Percentiles rank a stretch among this genome's conserved stretches.
Conservation (phyloP, 2,888 invertebrate species). For the Eustalomyia histrio region DNA sequence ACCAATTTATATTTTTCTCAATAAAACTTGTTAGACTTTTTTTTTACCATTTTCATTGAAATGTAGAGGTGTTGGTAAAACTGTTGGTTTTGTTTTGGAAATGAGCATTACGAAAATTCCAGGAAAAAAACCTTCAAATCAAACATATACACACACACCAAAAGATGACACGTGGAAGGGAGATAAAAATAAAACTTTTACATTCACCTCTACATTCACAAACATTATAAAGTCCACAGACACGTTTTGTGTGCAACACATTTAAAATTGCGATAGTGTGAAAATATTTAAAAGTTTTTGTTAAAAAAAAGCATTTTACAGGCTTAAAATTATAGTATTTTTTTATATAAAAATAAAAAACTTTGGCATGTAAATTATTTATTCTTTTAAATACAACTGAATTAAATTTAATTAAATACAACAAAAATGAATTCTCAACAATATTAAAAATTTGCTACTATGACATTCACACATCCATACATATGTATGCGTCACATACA, state of each 20-base stretch:
- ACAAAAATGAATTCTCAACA: neutral
- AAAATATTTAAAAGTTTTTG: neutral
- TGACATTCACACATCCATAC: neutral
- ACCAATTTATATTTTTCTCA: neutral
- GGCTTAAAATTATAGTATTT: conserved; percentile 29
- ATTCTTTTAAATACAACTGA: conserved; percentile 29
- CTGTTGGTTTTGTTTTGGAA: neutral
- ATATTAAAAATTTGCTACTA: conserved; percentile 15
- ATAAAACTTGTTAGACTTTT: neutral
- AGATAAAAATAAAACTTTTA: conserved; percentile 21
- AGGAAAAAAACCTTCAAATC: neutral
- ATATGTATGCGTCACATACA: conserved; percentile 27
- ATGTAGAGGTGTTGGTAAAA: neutral
- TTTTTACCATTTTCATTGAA: neutral
- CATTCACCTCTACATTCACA: too few relatives aligned
- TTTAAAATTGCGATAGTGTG: neutral
- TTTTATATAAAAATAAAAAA: conserved; percentile 15
- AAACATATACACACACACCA: neutral
- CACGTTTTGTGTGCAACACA: conserved; percentile 8
- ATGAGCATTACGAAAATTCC: neutral
- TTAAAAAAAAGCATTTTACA: conserved; percentile 18
- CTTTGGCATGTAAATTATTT: conserved; percentile 37
- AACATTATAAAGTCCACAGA: neutral
- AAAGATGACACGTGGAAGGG: conserved; percentile 38
- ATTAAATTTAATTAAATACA: conserved; percentile 10